Base-by-base conservation (phyloP, 2,113 vertebrate species). In the Narcine bancroftii region DNA sequence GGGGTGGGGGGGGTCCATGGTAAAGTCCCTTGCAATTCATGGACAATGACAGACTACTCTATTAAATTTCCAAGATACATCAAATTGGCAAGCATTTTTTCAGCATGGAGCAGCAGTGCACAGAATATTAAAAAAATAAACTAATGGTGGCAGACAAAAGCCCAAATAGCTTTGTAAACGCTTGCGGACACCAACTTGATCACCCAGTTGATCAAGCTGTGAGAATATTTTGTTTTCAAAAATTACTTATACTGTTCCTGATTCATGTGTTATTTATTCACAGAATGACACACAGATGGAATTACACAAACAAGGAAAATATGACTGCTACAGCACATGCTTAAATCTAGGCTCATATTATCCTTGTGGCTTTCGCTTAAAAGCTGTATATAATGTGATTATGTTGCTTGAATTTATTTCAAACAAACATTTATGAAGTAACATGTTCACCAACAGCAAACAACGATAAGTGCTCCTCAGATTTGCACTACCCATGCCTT, bases 261-360 rank as follows among this genome's bases (percentile, higher is more conserved):
- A 17, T 39, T 65, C n/a, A 89, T 6, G 19, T 42, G n/a, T 24
- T 65, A 89, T 39, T 89, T 89, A 89, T 36, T 89, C n/a, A 0
- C n/a, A 24, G 60, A 66, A 89, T 26, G 50, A 13, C 79, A 81
- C 79, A 56, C 60, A 89, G n/a, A 45, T 79, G 76, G 76, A 79
- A 79, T 79, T 79, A 79, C 21, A 10, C 76, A 79, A 79, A 79
- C 76, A 79, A 79, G 39, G 85, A 66, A 66, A 63, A 39, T 45
- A 42, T 42, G 19, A 66, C 29, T 60, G 81, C 7, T 24, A 0
- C 19, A 3, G 36, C 56, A 65, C 85, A 66, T 39, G 56, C 33
- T 89, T 42, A 39, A 89, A 89, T 63, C 56, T 63, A 65, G 56
- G 60, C 17, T 89, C 65, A 65, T 89, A 60, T 42, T 89, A 63